Evolutionary conservation across 2,888 invertebrate genomes (phyloP).

Genomic region (Drosophila affinis): DNA sequence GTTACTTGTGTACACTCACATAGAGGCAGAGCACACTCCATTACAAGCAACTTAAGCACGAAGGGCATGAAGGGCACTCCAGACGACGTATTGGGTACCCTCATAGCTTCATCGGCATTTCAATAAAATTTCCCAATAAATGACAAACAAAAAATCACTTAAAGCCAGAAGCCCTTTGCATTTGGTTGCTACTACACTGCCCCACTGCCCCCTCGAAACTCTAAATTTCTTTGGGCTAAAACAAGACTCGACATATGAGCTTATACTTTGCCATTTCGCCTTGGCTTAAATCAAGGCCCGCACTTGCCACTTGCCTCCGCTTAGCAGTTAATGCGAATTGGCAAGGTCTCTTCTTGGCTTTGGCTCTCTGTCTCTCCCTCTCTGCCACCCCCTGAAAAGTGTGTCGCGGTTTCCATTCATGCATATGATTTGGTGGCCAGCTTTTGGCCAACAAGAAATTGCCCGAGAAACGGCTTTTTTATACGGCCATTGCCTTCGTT

Average conservation of each 20-base stretch:
- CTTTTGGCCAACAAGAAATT: conserved; percentile 30
- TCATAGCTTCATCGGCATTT: not conserved
- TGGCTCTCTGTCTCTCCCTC: not conserved
- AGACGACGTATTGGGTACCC: not conserved
- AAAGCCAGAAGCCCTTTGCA: too few species aligned
- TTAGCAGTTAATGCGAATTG: conserved; percentile 55
- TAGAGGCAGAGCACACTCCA: conserved; percentile 56
- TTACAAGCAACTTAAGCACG: conserved; percentile 62
- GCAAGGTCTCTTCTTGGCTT: not conserved
- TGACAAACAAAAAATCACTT: too few species aligned
- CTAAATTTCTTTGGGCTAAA: too few species aligned
- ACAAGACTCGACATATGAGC: too few species aligned
- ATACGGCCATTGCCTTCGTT: conserved; percentile 35
- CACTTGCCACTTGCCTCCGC: conserved; percentile 11
- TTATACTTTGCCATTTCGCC: too few species aligned
- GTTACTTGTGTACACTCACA: not conserved
- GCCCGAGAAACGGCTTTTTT: conserved; percentile 37
- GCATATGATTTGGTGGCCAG: conserved; percentile 41
- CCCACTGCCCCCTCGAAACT: too few species aligned
- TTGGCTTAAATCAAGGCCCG: too few species aligned
- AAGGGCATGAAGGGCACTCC: conserved; percentile 17
- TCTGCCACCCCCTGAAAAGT: conserved; percentile 43
- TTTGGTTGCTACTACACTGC: too few species aligned
- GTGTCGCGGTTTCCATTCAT: conserved; percentile 46
- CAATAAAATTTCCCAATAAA: too few species aligned